Conservation (phyloP, 2,113 vertebrate genomes). For the Deroptyus accipitrinus region DNA sequence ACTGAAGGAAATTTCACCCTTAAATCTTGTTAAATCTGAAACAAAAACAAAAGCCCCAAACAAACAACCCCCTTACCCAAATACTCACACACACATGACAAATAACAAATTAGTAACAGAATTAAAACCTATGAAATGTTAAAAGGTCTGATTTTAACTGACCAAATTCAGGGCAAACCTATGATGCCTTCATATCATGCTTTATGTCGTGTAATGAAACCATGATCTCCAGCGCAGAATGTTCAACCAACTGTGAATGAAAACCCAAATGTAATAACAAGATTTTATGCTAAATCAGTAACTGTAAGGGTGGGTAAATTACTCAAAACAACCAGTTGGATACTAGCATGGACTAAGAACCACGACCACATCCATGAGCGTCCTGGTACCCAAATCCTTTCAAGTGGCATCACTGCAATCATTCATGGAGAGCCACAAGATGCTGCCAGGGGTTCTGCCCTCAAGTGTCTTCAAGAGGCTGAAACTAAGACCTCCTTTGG, state of each 20-base stretch:
- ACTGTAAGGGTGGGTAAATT: neutral
- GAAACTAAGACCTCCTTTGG: neutral
- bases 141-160: neutral
- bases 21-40: slow-evolving; percentile 8
- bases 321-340: neutral
- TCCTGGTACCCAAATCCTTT: neutral
- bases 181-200: neutral
- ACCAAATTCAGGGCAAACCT: neutral
- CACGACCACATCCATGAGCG: neutral
- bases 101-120: neutral
- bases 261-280: neutral
- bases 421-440: fast-evolving
- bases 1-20: neutral
- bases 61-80: neutral
- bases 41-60: neutral
- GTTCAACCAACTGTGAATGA: neutral
- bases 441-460: neutral
- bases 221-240: neutral
- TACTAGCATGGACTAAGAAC: neutral
- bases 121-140: neutral
- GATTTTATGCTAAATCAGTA: neutral
- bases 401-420: neutral
- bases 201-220: neutral
- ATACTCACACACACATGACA: neutral
- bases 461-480: neutral